phyloP scores from a whole-genome alignment of 2,113 vertebrate species.

The Pelecanus crispus region DNA sequence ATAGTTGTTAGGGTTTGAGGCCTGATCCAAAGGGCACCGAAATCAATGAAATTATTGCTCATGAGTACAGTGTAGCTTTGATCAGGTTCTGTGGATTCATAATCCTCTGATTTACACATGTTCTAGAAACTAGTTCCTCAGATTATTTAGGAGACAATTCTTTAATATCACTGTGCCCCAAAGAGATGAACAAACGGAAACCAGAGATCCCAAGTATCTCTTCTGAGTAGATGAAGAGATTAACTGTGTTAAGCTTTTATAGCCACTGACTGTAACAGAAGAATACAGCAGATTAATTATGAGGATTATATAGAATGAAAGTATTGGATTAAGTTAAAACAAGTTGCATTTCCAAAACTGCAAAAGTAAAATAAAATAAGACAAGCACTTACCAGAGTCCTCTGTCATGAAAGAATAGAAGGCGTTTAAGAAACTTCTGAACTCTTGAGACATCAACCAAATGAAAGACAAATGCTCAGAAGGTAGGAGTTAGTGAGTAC shows the following conservation, averaged over 20 bases:
- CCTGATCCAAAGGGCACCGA: background rate
- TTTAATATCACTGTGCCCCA: background rate
- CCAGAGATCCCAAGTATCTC: background rate
- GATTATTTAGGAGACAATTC: background rate
- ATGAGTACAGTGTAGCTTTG: background rate
- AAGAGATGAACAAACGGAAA: background rate
- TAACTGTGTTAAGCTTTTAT: background rate
- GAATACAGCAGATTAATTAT: background rate
- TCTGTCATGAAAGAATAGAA: background rate
- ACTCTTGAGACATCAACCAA: background rate
- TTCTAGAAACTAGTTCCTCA: background rate
- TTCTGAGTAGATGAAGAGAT: background rate
- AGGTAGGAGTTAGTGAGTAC: background rate
- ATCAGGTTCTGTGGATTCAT: background rate
- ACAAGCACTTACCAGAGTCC: background rate
- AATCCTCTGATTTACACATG: background rate
- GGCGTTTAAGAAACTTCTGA: background rate
- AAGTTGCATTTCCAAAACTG: background rate
- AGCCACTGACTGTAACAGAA: background rate
- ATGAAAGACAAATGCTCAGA: background rate
- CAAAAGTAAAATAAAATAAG: background rate
- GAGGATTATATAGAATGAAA: background rate
- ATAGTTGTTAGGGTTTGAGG: background rate
- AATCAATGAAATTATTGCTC: background rate
- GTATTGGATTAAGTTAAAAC: background rate